A percentile compares a stretch with the other conserved stretches of the same genome.
Evolutionary conservation across 2,797 vertebrate genomes (phyloP).

Genomic region (Falco naumanni): DNA sequence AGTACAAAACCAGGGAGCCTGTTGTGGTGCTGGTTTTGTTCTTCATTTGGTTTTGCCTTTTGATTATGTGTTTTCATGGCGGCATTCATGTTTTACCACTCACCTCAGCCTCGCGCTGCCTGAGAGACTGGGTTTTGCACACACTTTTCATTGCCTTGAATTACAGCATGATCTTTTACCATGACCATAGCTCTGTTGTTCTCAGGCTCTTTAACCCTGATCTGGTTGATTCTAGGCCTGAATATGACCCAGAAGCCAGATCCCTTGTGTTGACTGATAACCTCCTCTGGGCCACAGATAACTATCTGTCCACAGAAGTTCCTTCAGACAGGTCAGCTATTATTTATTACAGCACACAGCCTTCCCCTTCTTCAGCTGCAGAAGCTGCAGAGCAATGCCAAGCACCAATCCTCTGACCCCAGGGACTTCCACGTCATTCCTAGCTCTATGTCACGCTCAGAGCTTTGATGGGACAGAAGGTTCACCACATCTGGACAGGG

Average conservation of each 20-base stretch:
- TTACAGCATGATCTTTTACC: not conserved
- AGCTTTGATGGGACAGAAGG: not conserved
- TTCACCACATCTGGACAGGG: not conserved
- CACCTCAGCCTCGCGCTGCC: not conserved
- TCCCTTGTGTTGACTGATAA: conserved; percentile 3
- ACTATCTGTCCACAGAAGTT: not conserved
- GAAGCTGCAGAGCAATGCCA: not conserved
- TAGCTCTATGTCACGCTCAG: not conserved
- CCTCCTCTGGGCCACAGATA: not conserved
- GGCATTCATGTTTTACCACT: not conserved
- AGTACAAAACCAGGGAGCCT: not conserved
- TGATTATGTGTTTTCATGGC: not conserved
- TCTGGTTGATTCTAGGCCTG: not conserved
- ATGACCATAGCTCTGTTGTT: not conserved
- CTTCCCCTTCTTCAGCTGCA: not conserved
- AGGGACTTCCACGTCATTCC: not conserved
- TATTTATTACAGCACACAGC: conserved; percentile 5
- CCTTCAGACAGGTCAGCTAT: not conserved
- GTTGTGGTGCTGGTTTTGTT: not conserved
- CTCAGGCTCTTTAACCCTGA: not conserved
- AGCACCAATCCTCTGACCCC: not conserved
- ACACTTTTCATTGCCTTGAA: not conserved
- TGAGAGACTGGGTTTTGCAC: not conserved
- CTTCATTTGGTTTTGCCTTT: not conserved
- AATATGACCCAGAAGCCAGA: not conserved